Base-by-base conservation (phyloP, 2,113 vertebrate species). In the Protobothrops mucrosquamatus region DNA sequence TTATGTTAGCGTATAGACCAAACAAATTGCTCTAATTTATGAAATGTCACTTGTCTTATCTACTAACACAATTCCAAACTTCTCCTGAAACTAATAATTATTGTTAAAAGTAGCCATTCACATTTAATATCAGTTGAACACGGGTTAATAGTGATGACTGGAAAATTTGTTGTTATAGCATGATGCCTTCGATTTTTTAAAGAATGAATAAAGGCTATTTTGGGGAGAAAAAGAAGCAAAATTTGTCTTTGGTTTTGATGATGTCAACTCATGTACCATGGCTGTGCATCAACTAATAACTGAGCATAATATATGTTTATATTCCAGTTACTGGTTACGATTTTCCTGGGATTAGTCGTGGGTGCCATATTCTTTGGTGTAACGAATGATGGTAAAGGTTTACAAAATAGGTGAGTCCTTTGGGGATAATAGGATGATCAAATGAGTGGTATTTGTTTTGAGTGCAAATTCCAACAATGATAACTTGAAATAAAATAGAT, bases 351-450 rank as follows among this genome's bases (percentile, higher is more conserved):
- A 74, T 94, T 99, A 86, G 6, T 98, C 29, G 97, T 99, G 2
- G 98, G 99, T 15, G 98, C 97, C 10, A 98, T 99, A 95, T 99
- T 98, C 98, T 99, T 98, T 91, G 95, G 94, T 0, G 96, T 98
- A 4, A 46, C 97, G 89, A 12, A 97, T 0, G 96, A 98, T 88
- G 0, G 34, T 0, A 52, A 97, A 4, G 99, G 99, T 29, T 96
- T 99, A 0, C 99, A 99, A 96, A 99, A 99, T 97, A 98, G 99
- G 99, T 99, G 81, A 96, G 97, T 96, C 46, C 87, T 81, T 91
- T 92, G 52, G 29, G 12, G 18, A 48, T 87, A 4, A 2, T n/a
- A 69, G 89, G 57, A 64, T 89, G 54, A 85, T 52, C 91, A 91
- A 57, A 54, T 2, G 0, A 0, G 8, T 64, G n/a, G 12, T 87